Evolutionary conservation across 2,113 vertebrate species (phyloP).

Genomic region (Microtus montanus): DNA sequence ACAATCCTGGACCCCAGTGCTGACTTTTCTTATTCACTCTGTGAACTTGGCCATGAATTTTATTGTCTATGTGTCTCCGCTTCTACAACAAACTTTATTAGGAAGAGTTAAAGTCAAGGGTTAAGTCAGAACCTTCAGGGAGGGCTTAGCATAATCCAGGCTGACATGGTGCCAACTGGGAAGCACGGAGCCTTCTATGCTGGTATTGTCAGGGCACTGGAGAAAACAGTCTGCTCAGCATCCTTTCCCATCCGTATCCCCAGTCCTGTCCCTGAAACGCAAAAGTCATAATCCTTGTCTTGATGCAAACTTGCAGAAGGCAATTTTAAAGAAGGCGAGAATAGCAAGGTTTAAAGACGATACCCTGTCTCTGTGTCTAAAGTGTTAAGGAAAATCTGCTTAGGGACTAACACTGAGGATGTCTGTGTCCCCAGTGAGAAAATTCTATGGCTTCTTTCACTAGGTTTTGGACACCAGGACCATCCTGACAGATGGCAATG

Average conservation of each 20-base stretch:
- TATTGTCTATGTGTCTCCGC: neutral
- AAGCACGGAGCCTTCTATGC: neutral
- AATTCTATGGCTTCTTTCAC: slow-evolving; percentile 80
- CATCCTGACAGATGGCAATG: slow-evolving; percentile 77
- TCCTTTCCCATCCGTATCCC: neutral
- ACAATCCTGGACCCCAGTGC: neutral
- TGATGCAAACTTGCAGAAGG: slow-evolving; percentile 11
- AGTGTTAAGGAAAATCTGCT: slow-evolving; percentile 73
- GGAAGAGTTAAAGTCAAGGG: neutral
- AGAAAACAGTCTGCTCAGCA: neutral
- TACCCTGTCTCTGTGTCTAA: slow-evolving; percentile 56
- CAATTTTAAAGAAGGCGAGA: neutral
- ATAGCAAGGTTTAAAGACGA: slow-evolving; percentile 14
- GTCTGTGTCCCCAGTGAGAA: slow-evolving; percentile 64
- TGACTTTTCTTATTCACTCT: neutral
- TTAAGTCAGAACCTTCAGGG: neutral
- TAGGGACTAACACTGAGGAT: slow-evolving; percentile 73
- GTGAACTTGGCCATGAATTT: neutral
- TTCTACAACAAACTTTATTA: slow-evolving; percentile 11
- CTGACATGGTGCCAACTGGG: neutral
- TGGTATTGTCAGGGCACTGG: neutral
- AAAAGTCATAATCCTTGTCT: slow-evolving; percentile 29
- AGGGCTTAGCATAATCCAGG: neutral
- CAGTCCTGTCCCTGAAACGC: neutral
- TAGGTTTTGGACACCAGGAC: slow-evolving; percentile 75